A percentile compares a stretch with the other conserved stretches of the same genome.
phyloP scores from a whole-genome alignment of 2,888 invertebrate species.

The Zaprionus obscuricornis region DNA sequence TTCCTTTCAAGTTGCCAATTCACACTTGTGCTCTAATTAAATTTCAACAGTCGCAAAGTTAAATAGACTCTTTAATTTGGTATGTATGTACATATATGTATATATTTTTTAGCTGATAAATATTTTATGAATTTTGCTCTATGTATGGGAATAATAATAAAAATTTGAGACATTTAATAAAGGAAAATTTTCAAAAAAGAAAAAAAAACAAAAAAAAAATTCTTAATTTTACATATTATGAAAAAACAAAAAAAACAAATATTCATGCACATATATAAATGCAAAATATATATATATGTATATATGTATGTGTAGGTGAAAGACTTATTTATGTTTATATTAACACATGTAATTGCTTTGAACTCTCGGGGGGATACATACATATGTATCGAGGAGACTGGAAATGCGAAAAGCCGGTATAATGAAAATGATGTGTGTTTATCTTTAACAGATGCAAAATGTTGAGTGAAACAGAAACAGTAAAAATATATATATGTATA shows the following conservation, averaged over 20 bases:
- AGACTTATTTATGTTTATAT: too few relatives aligned
- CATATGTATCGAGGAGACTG: too few relatives aligned
- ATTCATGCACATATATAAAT: background rate
- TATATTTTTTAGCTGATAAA: background rate
- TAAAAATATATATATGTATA: background rate
- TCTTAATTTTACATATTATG: background rate
- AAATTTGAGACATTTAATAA: constrained; percentile 11
- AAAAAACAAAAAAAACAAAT: background rate
- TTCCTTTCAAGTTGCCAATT: constrained; percentile 52
- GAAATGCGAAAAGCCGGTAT: constrained; percentile 16
- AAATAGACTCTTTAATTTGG: constrained; percentile 17
- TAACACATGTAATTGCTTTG: too few relatives aligned
- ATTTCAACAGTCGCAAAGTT: constrained; percentile 47
- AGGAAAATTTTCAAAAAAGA: constrained; percentile 21
- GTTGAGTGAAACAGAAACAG: constrained; percentile 19
- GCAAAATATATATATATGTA: constrained; percentile 2
- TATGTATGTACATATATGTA: background rate
- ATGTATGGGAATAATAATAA: constrained; percentile 21
- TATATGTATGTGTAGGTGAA: too few relatives aligned
- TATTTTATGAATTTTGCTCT: constrained; percentile 16
- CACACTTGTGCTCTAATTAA: constrained; percentile 67
- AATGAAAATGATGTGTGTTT: constrained; percentile 31
- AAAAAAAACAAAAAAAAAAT: background rate
- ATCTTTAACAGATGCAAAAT: constrained; percentile 47
- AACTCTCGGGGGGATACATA: too few relatives aligned